Percentiles rank a stretch among this genome's conserved stretches.
phyloP scores from a whole-genome alignment of 2,113 vertebrate species.

The Microtus oregoni region DNA sequence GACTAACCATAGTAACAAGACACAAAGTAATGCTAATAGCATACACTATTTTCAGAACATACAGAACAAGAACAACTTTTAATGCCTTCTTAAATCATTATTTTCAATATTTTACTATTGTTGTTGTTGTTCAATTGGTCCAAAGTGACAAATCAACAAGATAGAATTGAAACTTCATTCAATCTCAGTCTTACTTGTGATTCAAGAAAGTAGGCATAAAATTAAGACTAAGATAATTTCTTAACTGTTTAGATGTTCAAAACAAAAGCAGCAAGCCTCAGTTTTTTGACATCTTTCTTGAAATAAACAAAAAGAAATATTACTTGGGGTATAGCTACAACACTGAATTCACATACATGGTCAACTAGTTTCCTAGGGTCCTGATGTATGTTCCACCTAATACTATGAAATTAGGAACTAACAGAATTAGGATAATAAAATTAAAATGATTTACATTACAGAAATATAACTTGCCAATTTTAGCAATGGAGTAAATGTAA shows the following conservation, averaged over 20 bases:
- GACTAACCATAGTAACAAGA: not conserved
- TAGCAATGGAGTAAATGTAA: not conserved
- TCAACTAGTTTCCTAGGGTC: not conserved
- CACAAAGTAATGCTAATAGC: not conserved
- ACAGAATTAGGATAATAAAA: conserved; percentile 45
- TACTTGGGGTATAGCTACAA: not conserved
- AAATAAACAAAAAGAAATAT: not conserved
- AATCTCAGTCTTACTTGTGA: not conserved
- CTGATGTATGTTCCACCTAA: not conserved
- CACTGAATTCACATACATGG: not conserved
- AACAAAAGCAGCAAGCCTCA: not conserved
- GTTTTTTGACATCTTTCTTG: not conserved
- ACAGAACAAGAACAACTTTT: conserved; percentile 4
- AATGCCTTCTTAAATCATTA: conserved; percentile 7
- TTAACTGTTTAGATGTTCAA: not conserved
- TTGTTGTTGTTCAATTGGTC: conserved; percentile 20
- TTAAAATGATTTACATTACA: not conserved
- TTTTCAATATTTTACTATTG: not conserved
- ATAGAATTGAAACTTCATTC: conserved; percentile 27
- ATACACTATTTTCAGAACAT: not conserved
- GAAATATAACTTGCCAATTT: conserved; percentile 4
- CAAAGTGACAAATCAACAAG: conserved; percentile 37
- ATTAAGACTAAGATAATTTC: conserved; percentile 13
- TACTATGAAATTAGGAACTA: conserved; percentile 22
- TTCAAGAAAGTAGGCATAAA: not conserved